Evolutionary conservation across 1,140 invertebrate genomes (phyloP).

Genomic region (Temnothorax longispinosus): DNA sequence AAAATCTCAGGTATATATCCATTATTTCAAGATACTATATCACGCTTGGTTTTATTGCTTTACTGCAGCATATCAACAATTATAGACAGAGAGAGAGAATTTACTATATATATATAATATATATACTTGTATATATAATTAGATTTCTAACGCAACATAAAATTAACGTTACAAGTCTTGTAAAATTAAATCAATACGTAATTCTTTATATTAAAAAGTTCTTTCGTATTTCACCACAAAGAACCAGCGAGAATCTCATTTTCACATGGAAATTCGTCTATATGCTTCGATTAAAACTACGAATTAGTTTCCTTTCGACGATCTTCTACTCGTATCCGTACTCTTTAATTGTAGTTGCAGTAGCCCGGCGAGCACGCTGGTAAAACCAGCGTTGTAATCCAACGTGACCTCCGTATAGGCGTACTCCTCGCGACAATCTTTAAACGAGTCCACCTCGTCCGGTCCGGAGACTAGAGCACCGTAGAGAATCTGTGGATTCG

Average conservation of each 20-base stretch:
- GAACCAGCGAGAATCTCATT: not conserved
- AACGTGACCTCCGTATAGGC: conserved; percentile 87
- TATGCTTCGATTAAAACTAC: not conserved
- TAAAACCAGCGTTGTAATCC: conserved; percentile 88
- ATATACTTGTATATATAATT: not conserved
- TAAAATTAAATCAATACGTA: not conserved
- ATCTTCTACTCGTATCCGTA: not conserved
- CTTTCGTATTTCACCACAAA: not conserved
- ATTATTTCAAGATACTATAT: not conserved
- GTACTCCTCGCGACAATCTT: conserved; percentile 86
- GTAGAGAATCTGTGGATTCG: conserved; percentile 87
- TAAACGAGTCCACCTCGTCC: conserved; percentile 86
- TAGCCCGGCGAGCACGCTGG: conserved; percentile 85
- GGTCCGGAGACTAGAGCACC: conserved; percentile 88
- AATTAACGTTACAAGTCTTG: not conserved
- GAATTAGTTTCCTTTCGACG: not conserved
- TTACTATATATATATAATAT: not conserved
- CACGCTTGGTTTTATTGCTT: not conserved
- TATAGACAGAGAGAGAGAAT: not conserved
- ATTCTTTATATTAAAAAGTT: not conserved
- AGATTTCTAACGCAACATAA: not conserved
- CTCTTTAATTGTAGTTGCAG: conserved; percentile 74
- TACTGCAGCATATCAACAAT: not conserved
- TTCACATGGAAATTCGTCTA: not conserved
- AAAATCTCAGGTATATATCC: not conserved